A percentile compares a stretch with the other conserved stretches of the same genome.
Conservation (phyloP, 2,888 invertebrate species). For the Ceraclea dissimilis region DNA sequence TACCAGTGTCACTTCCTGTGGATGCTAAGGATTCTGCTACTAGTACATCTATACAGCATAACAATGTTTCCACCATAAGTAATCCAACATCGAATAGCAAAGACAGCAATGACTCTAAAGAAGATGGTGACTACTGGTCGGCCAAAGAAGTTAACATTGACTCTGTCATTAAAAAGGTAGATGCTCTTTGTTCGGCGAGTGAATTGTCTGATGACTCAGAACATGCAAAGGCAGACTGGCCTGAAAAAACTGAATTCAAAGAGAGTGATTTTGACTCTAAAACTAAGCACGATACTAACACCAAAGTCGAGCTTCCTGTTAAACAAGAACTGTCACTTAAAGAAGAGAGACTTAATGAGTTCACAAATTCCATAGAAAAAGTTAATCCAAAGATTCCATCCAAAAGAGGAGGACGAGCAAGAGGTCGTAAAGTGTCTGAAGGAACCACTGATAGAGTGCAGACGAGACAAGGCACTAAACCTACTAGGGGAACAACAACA, state of each 20-base stretch:
- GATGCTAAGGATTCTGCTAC: conserved; percentile 2
- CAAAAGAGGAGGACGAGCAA: conserved; percentile 40
- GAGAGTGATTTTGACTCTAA: conserved; percentile 31
- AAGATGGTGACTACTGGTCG: conserved; percentile 70
- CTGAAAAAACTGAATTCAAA: conserved; percentile 19
- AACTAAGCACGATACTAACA: conserved; percentile 27
- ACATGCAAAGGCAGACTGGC: conserved; percentile 30
- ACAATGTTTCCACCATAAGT: background rate
- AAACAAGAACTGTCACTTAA: conserved; percentile 1
- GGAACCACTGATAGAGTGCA: conserved; percentile 36
- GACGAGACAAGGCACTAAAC: conserved; percentile 43
- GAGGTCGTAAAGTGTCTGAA: conserved; percentile 30
- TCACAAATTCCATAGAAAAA: conserved; percentile 1
- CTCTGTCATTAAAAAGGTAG: conserved; percentile 73
- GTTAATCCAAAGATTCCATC: conserved; percentile 18
- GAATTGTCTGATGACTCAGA: conserved; percentile 37
- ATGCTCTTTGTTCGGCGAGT: conserved; percentile 54
- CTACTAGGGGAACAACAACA: conserved; percentile 36
- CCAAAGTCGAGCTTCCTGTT: conserved; percentile 2
- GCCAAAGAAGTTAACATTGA: conserved; percentile 74
- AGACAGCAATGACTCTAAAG: conserved; percentile 36
- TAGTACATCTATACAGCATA: background rate
- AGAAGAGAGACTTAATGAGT: conserved; percentile 3
- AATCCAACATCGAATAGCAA: conserved; percentile 13
- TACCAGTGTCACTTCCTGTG: conserved; percentile 1